These are phyloP conservation scores for Cataglyphis altisquamis DNA, from an alignment of 2,888 invertebrate species.

Conservation along the genomic window DNA sequence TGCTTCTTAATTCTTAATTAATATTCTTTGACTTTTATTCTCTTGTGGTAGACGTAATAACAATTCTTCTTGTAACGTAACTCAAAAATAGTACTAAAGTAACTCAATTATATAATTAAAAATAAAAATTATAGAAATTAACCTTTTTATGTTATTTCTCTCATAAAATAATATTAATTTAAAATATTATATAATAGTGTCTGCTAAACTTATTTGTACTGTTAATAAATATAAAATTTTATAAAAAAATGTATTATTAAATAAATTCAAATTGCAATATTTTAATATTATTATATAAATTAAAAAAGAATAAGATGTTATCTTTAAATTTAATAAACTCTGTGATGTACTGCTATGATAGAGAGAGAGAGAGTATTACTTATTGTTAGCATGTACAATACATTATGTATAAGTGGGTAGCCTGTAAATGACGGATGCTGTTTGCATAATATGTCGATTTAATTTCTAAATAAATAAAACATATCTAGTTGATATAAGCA, in stretches of 20 bases:
- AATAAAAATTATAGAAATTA: conserved; percentile 17
- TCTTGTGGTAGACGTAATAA: background rate
- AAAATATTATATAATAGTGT: no score
- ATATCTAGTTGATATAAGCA: background rate
- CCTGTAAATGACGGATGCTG: background rate
- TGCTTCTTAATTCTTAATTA: background rate
- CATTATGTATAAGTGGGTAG: background rate
- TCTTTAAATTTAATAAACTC: background rate
- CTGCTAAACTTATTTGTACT: background rate
- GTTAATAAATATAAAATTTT: background rate
- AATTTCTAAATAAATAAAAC: background rate
- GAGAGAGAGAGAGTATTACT: background rate
- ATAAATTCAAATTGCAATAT: background rate
- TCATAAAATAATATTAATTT: background rate
- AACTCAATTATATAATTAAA: background rate
- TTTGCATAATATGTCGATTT: background rate
- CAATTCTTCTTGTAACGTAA: background rate
- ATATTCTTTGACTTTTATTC: background rate
- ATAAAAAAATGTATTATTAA: background rate
- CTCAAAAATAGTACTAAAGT: background rate
- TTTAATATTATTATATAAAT: background rate
- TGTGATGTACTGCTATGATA: background rate
- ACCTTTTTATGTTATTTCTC: background rate
- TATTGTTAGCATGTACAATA: background rate
- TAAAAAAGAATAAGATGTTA: background rate